phyloP scores from a whole-genome alignment of 2,888 invertebrate species.

The Amblyjoppa fuscipennis region DNA sequence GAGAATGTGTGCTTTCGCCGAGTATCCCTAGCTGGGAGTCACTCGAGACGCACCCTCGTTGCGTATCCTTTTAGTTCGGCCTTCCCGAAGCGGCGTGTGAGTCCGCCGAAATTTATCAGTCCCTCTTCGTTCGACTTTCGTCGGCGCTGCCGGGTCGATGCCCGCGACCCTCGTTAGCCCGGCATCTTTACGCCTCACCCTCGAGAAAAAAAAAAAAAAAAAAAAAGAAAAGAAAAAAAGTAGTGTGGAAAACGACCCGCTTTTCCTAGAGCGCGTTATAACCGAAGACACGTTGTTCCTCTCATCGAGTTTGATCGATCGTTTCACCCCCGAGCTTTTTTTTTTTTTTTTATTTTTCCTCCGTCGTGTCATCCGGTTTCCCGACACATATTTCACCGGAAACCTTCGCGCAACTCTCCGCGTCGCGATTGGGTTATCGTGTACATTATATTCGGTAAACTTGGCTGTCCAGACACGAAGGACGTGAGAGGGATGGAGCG shows the following conservation, averaged over 20 bases:
- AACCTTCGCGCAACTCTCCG: slow-evolving; percentile 24
- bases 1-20: slow-evolving; percentile 34
- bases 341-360: neutral
- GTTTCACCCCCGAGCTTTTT: slow-evolving; percentile 28
- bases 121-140: slow-evolving; percentile 48
- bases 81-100: neutral
- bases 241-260: slow-evolving; percentile 5
- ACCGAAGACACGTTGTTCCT: slow-evolving; percentile 64
- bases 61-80: slow-evolving; percentile 2
- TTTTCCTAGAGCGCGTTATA: slow-evolving; percentile 41
- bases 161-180: slow-evolving; percentile 60
- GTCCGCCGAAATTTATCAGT: slow-evolving; percentile 33
- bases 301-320: slow-evolving; percentile 65
- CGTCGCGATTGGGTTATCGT: slow-evolving; percentile 37
- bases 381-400: slow-evolving; percentile 43
- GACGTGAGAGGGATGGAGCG: neutral
- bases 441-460: slow-evolving; percentile 37
- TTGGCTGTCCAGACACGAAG: slow-evolving; percentile 39
- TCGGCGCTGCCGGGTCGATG: neutral
- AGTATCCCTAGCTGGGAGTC: slow-evolving; percentile 5
- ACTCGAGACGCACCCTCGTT: slow-evolving; percentile 4
- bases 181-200: slow-evolving; percentile 29
- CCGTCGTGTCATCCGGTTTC: slow-evolving; percentile 26
- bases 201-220: neutral
- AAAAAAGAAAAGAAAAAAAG: too few relatives aligned